Evolutionary conservation across 2,888 invertebrate species (phyloP).

Genomic region (Lissonota sp.): DNA sequence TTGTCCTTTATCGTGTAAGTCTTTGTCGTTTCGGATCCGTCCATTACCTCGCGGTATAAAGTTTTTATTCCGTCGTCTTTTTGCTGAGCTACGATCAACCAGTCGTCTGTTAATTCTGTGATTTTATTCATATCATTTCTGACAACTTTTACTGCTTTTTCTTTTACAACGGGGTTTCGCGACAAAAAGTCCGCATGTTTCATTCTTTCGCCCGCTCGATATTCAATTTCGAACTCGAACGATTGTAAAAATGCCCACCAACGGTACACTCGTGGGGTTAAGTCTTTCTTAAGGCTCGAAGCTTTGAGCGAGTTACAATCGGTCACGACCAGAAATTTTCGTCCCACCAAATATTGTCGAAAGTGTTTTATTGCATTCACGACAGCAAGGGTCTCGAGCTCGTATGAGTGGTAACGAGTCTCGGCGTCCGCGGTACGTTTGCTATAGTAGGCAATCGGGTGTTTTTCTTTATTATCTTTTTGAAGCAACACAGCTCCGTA

Average conservation of each 20-base stretch:
- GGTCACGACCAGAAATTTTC: slow-evolving; percentile 70
- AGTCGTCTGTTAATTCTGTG: slow-evolving; percentile 43
- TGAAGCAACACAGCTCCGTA: slow-evolving; percentile 39
- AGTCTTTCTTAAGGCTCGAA: slow-evolving; percentile 67
- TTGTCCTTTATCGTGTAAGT: slow-evolving; percentile 55
- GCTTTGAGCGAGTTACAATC: slow-evolving; percentile 72
- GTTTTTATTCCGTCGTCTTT: slow-evolving; percentile 52
- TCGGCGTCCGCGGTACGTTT: background rate
- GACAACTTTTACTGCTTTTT: background rate
- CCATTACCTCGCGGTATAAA: slow-evolving; percentile 38
- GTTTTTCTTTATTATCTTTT: background rate
- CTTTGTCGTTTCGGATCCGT: too few species aligned
- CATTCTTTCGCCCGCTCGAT: too few species aligned
- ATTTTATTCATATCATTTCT: slow-evolving; percentile 31
- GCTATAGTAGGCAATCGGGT: slow-evolving; percentile 7
- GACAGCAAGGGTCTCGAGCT: slow-evolving; percentile 61
- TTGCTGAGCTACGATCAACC: slow-evolving; percentile 62
- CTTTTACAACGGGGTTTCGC: slow-evolving; percentile 40
- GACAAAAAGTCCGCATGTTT: too few species aligned
- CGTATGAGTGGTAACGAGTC: slow-evolving; percentile 45
- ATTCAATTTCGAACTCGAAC: slow-evolving; percentile 64
- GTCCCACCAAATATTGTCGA: slow-evolving; percentile 67
- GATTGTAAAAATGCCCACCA: slow-evolving; percentile 71
- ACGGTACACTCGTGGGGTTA: slow-evolving; percentile 70
- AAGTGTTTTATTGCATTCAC: slow-evolving; percentile 51